A percentile compares a stretch with the other conserved stretches of the same genome.
Conservation (phyloP, 2,888 invertebrate genomes). For the Adela reaumurella region DNA sequence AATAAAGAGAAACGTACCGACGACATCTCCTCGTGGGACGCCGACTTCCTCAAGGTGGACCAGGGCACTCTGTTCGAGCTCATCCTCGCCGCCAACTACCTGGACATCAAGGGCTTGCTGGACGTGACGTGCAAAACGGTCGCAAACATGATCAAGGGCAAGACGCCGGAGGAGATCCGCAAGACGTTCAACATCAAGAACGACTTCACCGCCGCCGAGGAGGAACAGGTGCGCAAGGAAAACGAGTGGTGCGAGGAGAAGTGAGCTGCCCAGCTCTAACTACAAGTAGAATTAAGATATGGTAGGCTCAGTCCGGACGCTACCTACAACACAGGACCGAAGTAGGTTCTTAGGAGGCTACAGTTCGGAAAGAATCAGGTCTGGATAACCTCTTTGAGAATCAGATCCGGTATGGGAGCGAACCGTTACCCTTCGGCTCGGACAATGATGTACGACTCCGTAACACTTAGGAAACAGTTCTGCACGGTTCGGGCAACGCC, state of each 20-base stretch:
- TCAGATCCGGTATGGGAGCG: too few species aligned
- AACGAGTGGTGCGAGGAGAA: conserved; percentile 94
- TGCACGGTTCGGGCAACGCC: too few species aligned
- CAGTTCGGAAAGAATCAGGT: too few species aligned
- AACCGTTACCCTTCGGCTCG: too few species aligned
- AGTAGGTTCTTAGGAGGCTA: too few species aligned
- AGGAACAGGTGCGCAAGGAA: conserved; percentile 96
- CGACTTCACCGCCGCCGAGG: conserved; percentile 93
- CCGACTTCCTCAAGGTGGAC: conserved; percentile 97
- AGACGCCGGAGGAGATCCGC: conserved; percentile 95
- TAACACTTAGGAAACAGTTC: too few species aligned
- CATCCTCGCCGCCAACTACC: conserved; percentile 94
- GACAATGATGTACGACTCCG: too few species aligned
- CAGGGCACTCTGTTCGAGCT: conserved; percentile 95
- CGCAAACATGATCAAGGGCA: conserved; percentile 98
- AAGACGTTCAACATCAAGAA: conserved; percentile 97
- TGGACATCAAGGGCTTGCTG: conserved; percentile 91
- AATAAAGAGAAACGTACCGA: conserved; percentile 98
- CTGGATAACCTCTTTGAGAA: too few species aligned
- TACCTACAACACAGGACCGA: too few species aligned
- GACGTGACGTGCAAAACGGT: conserved; percentile 99
- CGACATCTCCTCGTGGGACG: conserved; percentile 98
- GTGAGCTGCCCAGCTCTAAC: conserved; percentile 35
- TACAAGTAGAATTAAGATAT: too few species aligned
- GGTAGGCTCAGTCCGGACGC: too few species aligned